Conservation (phyloP, 1,140 invertebrate species). For the Littorina saxatilis region DNA sequence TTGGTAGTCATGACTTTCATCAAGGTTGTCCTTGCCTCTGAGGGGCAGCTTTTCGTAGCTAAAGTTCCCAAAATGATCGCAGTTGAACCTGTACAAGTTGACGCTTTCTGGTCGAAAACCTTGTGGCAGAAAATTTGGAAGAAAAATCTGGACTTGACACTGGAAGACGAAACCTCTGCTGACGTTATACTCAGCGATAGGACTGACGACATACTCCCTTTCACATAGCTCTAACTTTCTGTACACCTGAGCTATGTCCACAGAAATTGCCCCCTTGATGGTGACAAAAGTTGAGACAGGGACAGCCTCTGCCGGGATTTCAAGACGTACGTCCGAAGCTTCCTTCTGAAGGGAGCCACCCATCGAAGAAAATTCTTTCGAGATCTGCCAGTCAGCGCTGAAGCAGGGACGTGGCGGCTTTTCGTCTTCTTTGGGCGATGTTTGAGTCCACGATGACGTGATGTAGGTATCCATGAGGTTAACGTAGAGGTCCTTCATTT, state of each 20-base stretch:
- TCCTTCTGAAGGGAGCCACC: not conserved
- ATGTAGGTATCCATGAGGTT: not conserved
- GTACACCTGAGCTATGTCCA: not conserved
- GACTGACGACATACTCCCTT: not conserved
- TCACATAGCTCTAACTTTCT: not conserved
- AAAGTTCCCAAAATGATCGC: not conserved
- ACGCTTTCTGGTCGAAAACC: not conserved
- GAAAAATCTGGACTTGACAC: not conserved
- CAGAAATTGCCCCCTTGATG: not conserved
- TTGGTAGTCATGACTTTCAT: not conserved
- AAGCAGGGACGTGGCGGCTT: not conserved
- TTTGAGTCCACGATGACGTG: not conserved
- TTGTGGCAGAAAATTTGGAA: not conserved
- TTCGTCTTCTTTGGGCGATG: not conserved
- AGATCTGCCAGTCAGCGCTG: not conserved
- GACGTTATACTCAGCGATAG: not conserved
- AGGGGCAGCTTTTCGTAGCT: not conserved
- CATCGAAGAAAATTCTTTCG: not conserved
- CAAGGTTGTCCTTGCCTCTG: not conserved
- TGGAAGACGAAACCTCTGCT: not conserved
- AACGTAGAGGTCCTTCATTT: not conserved
- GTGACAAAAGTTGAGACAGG: not conserved
- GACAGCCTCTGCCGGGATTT: not conserved
- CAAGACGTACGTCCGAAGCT: not conserved
- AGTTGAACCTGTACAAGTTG: not conserved